phyloP scores from a whole-genome alignment of 2,113 vertebrate genomes.

The Rhineura floridana region DNA sequence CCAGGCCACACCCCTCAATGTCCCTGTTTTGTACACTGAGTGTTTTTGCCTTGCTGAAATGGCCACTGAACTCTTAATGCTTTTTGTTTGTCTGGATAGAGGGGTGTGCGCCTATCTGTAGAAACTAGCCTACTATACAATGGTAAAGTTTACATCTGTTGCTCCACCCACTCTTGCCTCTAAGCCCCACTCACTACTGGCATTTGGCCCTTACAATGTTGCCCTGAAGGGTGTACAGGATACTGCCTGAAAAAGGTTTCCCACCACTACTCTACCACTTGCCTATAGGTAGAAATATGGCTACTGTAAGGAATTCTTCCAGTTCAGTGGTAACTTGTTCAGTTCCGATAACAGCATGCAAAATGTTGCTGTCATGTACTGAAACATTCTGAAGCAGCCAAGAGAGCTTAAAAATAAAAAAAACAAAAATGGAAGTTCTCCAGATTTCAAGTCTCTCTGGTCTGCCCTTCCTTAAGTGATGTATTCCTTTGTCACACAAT shows the following conservation, averaged over 20 bases:
- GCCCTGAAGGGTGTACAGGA: no score
- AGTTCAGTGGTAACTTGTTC: not conserved
- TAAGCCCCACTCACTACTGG: no score
- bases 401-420: not conserved
- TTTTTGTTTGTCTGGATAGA: no score
- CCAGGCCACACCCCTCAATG: no score
- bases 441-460: not conserved
- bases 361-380: not conserved
- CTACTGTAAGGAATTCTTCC: not conserved
- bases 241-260: not conserved
- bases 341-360: not conserved
- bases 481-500: not conserved
- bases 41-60: no score
- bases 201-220: no score
- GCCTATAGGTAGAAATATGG: not conserved
- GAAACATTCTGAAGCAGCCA: not conserved
- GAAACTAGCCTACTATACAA: no score
- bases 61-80: no score
- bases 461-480: not conserved
- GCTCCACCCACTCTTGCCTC: no score
- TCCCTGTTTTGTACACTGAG: no score
- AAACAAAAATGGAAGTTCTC: not conserved
- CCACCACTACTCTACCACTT: not conserved
- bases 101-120: no score
- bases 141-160: no score